Base-by-base conservation (phyloP, 2,797 vertebrate genomes). In the Pterois miles region DNA sequence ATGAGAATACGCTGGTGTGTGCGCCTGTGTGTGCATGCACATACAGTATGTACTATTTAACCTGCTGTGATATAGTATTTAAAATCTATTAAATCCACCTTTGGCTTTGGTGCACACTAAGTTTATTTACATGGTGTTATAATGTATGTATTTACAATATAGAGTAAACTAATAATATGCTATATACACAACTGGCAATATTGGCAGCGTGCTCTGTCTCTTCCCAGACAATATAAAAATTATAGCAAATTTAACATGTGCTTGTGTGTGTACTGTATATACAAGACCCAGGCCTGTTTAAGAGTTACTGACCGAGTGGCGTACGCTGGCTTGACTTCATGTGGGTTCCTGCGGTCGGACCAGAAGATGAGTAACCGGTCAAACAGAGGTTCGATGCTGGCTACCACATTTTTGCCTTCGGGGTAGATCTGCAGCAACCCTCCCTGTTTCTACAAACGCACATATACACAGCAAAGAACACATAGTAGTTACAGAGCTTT, bases 321-420 rank as follows among this genome's bases (percentile, higher is more conserved):
- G 48, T 94, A 97, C 71, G 97, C 96, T 11, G 97, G 97, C 78
- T 97, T 97, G 85, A 98, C 97, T 93, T 98, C 97, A 11, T 98
- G 97, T 10, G 97, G 97, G 88, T 98, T 98, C 78, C 97, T 95
- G 72, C 97, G 96, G 86, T 98, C 97, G 0, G 97, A 98, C 97
- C 97, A 98, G 95, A 98, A 98, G 90, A 97, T 94, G 48, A 97
- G 94, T 88, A 97, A 91, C 12, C 96, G 93, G 89, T 97, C 96
- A 82, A 97, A 97, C 59, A 95, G 31, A 27, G 96, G 96, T 75
- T 98, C 96, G 0, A 98, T 97, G 90, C 95, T 97, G 52, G 97
- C 97, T 1, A 98, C 96, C 65, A 96, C 95, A 0, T 94, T 96
- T 69, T 95, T 96, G 20, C 96, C 96, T 86, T 98, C 96, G 0